A percentile compares a stretch with the other conserved stretches of the same genome.
Evolutionary conservation across 2,888 invertebrate genomes (phyloP).

Genomic region (Drosophila austrosaltans): DNA sequence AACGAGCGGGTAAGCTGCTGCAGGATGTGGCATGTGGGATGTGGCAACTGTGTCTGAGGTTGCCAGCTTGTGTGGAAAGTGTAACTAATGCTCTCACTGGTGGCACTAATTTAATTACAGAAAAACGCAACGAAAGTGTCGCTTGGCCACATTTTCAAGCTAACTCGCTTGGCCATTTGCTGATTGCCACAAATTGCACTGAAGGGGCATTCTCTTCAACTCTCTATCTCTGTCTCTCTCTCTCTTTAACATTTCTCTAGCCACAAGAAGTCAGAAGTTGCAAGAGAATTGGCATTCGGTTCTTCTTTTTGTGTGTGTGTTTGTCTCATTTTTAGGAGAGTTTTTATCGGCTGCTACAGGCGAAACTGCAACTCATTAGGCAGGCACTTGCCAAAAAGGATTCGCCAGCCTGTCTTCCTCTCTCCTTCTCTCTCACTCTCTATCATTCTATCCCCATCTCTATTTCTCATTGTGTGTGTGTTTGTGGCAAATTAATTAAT

Average conservation of each 20-base stretch:
- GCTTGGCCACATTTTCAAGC: constrained; percentile 69
- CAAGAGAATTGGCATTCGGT: constrained; percentile 40
- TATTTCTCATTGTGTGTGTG: constrained; percentile 20
- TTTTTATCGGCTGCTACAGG: constrained; percentile 47
- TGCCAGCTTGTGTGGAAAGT: constrained; percentile 46
- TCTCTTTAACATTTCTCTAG: constrained; percentile 28
- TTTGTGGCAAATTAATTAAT: constrained; percentile 74
- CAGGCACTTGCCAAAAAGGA: constrained; percentile 72
- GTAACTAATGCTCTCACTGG: constrained; percentile 79
- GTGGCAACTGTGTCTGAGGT: constrained; percentile 46
- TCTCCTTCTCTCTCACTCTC: constrained; percentile 29
- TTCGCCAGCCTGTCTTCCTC: constrained; percentile 26
- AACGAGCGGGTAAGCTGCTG: neutral
- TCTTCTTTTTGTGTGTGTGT: neutral
- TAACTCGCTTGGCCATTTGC: constrained; percentile 67
- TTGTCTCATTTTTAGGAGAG: constrained; percentile 37
- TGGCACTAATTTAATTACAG: constrained; percentile 80
- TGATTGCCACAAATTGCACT: constrained; percentile 77
- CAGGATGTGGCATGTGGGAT: constrained; percentile 30
- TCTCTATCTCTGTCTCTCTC: constrained; percentile 26
- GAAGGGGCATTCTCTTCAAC: constrained; percentile 53
- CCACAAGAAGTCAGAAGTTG: constrained; percentile 28
- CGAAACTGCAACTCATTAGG: constrained; percentile 63
- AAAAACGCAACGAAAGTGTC: constrained; percentile 78
- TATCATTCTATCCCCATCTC: neutral